Evolutionary conservation across 2,113 vertebrate species (phyloP), one percentile per base, ranked within the genome.

Genomic region (Columba janthina): DNA sequence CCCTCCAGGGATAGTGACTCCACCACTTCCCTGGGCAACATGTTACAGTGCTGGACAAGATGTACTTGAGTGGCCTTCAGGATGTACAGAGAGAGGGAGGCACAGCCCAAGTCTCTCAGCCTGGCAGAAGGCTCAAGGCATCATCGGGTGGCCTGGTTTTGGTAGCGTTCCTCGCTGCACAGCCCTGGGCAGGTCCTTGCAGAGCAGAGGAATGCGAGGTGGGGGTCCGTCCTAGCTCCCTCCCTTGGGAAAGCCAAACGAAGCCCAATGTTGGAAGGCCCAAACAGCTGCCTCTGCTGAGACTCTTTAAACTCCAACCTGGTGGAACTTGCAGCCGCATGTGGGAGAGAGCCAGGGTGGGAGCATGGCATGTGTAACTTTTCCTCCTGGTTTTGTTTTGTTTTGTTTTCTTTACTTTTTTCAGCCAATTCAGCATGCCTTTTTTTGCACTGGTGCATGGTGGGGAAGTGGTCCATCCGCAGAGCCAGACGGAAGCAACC

Each of bases 281-380:
- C 71, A 54, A 96, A 97, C 98, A 98, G 98, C 98, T 98, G 98
- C 97, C 98, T 98, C 98, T 98, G 97, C 96, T 95, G 94, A 98
- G 96, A 98, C 98, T 98, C 97, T 98, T 98, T 98, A 98, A 98
- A 98, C 98, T 98, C 97, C 96, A 95, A 97, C 95, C 96, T 97
- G 97, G 97, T 97, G 96, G 96, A 97, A 97, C 97, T 97, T 94
- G 96, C 97, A 96, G 97, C 94, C 93, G 98, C 98, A 98, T 98
- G 98, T 57, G 94, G 94, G 97, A 97, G 97, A 96, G 93, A 97
- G 96, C 96, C 84, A 95, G 96, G 96, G 97, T 25, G 93, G 97
- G 90, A 97, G 98, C 98, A 98, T 98, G 98, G 98, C 98, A 98
- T 98, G 98, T 88, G 57, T 93, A 84, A 94, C 97, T 95, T 97